Evolutionary conservation across 2,113 vertebrate genomes (phyloP).

Genomic region (Pygoscelis adeliae): DNA sequence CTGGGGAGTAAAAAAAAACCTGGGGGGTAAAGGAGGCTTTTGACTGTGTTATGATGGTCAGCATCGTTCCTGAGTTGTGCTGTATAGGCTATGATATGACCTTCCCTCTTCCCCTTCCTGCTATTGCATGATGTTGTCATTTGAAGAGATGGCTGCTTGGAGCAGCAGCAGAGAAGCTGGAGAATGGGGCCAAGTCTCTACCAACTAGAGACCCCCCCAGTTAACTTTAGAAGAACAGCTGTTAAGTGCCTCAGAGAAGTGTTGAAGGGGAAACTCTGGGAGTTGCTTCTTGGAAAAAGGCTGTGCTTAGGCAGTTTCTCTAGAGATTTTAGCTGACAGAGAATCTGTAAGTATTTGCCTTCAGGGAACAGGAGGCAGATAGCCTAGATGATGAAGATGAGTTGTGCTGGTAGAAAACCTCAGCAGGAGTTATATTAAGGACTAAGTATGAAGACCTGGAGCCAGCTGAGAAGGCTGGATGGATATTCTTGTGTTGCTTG

Average conservation of each 20-base stretch:
- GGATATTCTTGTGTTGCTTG: not conserved
- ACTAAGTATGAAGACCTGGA: not conserved
- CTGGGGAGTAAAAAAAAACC: too few relatives aligned
- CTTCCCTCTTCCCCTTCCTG: not conserved
- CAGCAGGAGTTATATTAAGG: not conserved
- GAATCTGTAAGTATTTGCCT: not conserved
- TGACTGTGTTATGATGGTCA: not conserved
- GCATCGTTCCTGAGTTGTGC: not conserved
- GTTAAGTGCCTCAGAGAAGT: not conserved
- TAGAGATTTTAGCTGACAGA: not conserved
- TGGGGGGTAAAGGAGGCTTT: not conserved
- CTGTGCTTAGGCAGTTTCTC: not conserved
- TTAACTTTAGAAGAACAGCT: not conserved
- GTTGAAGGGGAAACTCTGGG: not conserved
- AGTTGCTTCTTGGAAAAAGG: not conserved
- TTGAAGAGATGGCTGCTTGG: not conserved
- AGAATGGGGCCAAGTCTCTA: not conserved
- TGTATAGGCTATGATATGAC: not conserved
- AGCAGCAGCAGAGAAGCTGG: not conserved
- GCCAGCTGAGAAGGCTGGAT: not conserved
- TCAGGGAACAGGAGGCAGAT: not conserved
- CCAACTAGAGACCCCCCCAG: not conserved
- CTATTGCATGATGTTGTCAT: not conserved
- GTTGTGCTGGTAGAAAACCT: not conserved
- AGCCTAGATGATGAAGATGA: not conserved